These are phyloP conservation scores for Bombycilla garrulus DNA, from an alignment of 2,113 vertebrate species.

Conservation along the genomic window DNA sequence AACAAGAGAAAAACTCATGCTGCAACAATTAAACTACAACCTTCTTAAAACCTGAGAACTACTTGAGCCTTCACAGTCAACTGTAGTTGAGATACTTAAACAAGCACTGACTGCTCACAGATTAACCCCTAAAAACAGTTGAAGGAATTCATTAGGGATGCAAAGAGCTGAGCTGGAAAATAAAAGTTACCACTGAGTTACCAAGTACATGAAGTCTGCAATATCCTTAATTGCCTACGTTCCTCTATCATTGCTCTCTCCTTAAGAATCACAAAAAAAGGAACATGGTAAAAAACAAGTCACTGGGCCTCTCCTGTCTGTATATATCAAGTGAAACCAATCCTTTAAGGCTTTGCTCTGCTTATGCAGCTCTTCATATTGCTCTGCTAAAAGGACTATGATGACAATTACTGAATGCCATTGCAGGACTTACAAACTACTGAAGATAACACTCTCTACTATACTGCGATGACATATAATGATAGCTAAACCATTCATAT, in stretches of 20 bases:
- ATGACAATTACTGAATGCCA: neutral
- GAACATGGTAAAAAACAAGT: neutral
- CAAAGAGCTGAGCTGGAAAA: neutral
- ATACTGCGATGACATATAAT: neutral
- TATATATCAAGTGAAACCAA: neutral
- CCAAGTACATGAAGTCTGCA: neutral
- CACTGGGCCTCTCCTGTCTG: neutral
- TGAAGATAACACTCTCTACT: neutral
- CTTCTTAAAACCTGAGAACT: neutral
- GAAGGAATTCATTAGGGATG: neutral
- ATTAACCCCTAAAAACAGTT: neutral
- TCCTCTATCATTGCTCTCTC: neutral
- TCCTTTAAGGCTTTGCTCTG: neutral
- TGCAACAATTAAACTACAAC: neutral
- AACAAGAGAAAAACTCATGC: neutral
- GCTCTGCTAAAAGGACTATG: neutral
- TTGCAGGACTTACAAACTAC: neutral
- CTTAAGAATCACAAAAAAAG: neutral
- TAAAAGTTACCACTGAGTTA: neutral
- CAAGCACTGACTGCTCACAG: neutral
- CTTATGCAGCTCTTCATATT: neutral
- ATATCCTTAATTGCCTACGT: neutral
- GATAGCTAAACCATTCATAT: neutral
- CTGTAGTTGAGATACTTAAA: neutral
- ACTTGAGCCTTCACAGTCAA: neutral